phyloP scores from a whole-genome alignment of 2,797 vertebrate species.

The Poecile montanus region DNA sequence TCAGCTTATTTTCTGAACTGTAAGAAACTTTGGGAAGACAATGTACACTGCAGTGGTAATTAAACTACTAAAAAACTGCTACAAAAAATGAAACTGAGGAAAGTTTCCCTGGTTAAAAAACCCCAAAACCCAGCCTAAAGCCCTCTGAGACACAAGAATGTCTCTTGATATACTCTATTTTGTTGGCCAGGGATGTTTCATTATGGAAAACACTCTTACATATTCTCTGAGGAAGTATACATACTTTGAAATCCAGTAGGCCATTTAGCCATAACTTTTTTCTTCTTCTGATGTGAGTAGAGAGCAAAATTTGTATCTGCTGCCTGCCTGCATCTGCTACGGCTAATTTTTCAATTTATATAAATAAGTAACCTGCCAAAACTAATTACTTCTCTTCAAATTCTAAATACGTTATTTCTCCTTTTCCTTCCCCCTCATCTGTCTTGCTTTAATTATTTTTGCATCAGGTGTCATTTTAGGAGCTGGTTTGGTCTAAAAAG shows the following conservation, averaged over 20 bases:
- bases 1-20: slow-evolving; percentile 1
- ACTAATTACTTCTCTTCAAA: slow-evolving; percentile 78
- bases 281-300: slow-evolving; percentile 19
- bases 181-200: neutral
- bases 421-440: slow-evolving; percentile 58
- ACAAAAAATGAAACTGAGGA: neutral
- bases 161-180: neutral
- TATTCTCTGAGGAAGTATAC: neutral
- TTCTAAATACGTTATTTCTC: slow-evolving; percentile 76
- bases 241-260: slow-evolving; percentile 44
- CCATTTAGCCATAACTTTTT: slow-evolving; percentile 29
- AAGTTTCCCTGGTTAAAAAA: neutral
- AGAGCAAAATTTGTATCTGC: slow-evolving; percentile 52
- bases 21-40: slow-evolving; percentile 7
- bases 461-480: slow-evolving; percentile 77
- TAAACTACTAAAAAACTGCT: neutral
- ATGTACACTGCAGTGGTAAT: neutral
- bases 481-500: slow-evolving; percentile 73
- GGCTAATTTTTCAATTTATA: slow-evolving; percentile 81
- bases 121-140: neutral
- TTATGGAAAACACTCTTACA: neutral
- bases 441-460: slow-evolving; percentile 80
- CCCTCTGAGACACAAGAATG: neutral
- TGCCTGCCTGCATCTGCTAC: neutral
- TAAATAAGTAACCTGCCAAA: slow-evolving; percentile 82